Conservation (phyloP, 2,888 invertebrate species). For the Phengaris alcon region DNA sequence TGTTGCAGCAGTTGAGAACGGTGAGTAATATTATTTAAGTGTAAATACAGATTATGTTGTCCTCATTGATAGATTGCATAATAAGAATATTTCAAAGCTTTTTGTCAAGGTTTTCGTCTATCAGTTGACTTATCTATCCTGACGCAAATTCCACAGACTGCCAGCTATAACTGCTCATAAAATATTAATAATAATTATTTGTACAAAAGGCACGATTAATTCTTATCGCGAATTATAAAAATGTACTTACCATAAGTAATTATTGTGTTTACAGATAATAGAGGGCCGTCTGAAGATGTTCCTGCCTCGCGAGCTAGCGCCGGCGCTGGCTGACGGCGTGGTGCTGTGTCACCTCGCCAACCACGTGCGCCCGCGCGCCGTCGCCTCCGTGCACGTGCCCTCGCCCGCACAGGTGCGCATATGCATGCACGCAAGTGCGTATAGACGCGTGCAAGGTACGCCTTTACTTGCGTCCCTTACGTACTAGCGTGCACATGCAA, state of each 20-base stretch:
- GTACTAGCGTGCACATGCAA: not conserved
- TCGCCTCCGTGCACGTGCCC: conserved; percentile 96
- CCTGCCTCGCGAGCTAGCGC: conserved; percentile 90
- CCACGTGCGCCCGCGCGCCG: conserved; percentile 93
- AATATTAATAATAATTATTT: too few species aligned
- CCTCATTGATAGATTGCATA: too few species aligned
- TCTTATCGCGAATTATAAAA: too few species aligned
- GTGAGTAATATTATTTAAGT: conserved; percentile 76
- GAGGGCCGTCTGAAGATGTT: conserved; percentile 94
- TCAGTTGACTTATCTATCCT: too few species aligned
- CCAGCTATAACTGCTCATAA: too few species aligned
- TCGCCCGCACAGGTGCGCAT: conserved; percentile 89
- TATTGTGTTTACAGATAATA: conserved; percentile 82
- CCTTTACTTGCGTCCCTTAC: too few species aligned
- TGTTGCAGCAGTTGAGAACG: conserved; percentile 89
- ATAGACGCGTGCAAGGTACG: not conserved
- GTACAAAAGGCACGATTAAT: too few species aligned
- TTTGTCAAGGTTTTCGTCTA: not conserved
- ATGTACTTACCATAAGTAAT: too few species aligned
- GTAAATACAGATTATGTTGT: too few species aligned
- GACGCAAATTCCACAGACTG: too few species aligned
- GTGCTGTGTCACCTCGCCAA: conserved; percentile 96
- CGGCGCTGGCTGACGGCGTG: conserved; percentile 93
- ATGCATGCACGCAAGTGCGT: conserved; percentile 12
- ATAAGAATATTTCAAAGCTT: too few species aligned